Base-by-base conservation (phyloP, 92 coral and sea anemone genomes). In the Paragorgia papillata region DNA sequence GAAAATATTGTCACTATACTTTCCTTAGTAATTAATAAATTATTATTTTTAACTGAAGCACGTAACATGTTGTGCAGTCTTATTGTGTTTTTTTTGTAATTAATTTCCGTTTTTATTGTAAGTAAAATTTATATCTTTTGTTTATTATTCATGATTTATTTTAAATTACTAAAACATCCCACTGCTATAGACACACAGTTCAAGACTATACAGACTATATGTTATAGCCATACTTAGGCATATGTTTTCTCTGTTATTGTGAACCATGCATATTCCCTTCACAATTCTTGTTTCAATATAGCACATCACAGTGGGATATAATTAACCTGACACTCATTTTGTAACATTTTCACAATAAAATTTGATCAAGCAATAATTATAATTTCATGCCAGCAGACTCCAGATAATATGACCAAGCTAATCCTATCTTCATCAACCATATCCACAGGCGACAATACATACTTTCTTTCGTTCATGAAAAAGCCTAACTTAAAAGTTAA, bases 351-450 rank as follows among this genome's bases (percentile, higher is more conserved):
- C 21, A 33, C 24, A 32, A 12, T 22, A 21, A 32, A 27, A 30
- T 8, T 30, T n/a, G 13, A 31, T 2, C 7, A 15, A 27, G 15
- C 32, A 34, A 51, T 13, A 33, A 50, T 17, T n/a, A n/a, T n/a
- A n/a, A n/a, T n/a, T n/a, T n/a, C n/a, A n/a, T n/a, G 46, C 5
- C 17, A 67, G 7, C 19, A 51, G 14, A 22, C n/a, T 37, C 19
- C 9, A 21, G 48, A 33, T 64, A 33, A 22, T 34, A 71, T 71
- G 78, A 71, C 78, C 25, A 53, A 71, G 54, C 78, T 71, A 0
- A 48, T 71, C 1, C 27, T 71, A 32, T 71, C 63, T 1, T 34
- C 62, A 18, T 48, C 49, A 48, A 44, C 58, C 54, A 68, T 68
- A 25, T 68, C 58, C 3, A 37, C 75, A 17, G 48, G 33, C 21